Evolutionary conservation across 2,888 invertebrate genomes (phyloP), one percentile per base, ranked within the genome.

Genomic region (Pristionchus maxplancki): DNA sequence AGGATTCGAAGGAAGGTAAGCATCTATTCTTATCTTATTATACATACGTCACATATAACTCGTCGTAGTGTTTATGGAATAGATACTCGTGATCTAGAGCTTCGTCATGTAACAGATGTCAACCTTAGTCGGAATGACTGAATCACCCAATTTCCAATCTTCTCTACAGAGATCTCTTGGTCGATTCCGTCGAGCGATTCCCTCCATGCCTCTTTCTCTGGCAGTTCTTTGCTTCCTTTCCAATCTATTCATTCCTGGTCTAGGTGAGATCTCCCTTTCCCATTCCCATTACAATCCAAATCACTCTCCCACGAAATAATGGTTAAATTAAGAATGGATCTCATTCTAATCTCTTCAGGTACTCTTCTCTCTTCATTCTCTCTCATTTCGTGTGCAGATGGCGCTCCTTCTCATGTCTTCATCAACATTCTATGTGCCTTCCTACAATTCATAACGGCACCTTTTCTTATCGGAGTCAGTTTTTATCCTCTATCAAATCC

Each of bases 161-260:
- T 34, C 67, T 11, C 11, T 34, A 31, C 50, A 88, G 74, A 24
- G 89, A 17, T 95, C 97, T 96, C 40, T 64, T 15, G 95, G 97
- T 97, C 94, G 95, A 48, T 93, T 95, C 89, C 94, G 95, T 90
- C 95, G 95, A 87, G 95, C 95, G n/a, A 95, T 95, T 81, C 96
- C 96, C 0, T 93, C 94, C 71, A 95, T 96, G 95, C 95, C 95
- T 0, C 91, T 95, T 28, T 93, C 95, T 4, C 86, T 95, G 34
- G 95, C 96, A 15, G 93, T 93, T 6, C 83, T 95, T n/a, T 93
- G 95, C 83, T 94, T 94, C 67, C 53, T 95, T 6, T 90, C 94
- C 82, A 95, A 95, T 90, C 89, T 95, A 44, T 17, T 94, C n/a
- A 88, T 94, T 31, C 95, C 95, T 0, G 95, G 95, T 71, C 90